Base-by-base conservation (phyloP, 2,888 invertebrate genomes). In the Chrysodeixis includens region DNA sequence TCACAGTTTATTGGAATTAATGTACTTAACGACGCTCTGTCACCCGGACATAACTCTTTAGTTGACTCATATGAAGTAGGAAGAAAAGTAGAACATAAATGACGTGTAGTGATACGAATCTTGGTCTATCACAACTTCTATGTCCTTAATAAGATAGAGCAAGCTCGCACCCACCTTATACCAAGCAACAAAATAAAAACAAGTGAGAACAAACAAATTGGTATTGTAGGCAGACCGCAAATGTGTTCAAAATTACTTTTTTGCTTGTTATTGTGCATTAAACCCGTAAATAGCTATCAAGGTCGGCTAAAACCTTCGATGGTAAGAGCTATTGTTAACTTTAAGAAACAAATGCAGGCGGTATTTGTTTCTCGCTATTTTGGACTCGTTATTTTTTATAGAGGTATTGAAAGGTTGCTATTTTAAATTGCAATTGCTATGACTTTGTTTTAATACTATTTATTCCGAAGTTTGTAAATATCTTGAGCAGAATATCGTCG, bases 201-300 rank as follows among this genome's bases (percentile, higher is more conserved):
- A 26, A 26, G 26, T 26, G 26, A 35, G n/a, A 40, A n/a, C 40
- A 40, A 40, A 40, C 40, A 40, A 40, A 40, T 40, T 40, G 40
- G n/a, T 40, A n/a, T 40, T 40, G 40, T 40, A 40, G n/a, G 40
- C 40, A 40, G 40, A 4, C 40, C 40, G n/a, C 40, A 40, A 40
- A 40, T n/a, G 40, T 40, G n/a, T n/a, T 40, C 40, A 14, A n/a
- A 40, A 40, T 14, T 40, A 6, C n/a, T 40, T 40, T n/a, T 40
- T 40, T 40, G 40, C 40, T 40, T n/a, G n/a, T 40, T 35, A 35
- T 35, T 35, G 35, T 35, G 35, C 35, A 35, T 14, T 40, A 40
- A 40, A 40, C 40, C 40, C 40, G n/a, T n/a, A 40, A 40, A 40
- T 40, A 40, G 40, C n/a, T 40, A 40, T 40, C n/a, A 40, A 40